phyloP scores from a whole-genome alignment of 1,140 invertebrate genomes.

The Euborellia annulipes region DNA sequence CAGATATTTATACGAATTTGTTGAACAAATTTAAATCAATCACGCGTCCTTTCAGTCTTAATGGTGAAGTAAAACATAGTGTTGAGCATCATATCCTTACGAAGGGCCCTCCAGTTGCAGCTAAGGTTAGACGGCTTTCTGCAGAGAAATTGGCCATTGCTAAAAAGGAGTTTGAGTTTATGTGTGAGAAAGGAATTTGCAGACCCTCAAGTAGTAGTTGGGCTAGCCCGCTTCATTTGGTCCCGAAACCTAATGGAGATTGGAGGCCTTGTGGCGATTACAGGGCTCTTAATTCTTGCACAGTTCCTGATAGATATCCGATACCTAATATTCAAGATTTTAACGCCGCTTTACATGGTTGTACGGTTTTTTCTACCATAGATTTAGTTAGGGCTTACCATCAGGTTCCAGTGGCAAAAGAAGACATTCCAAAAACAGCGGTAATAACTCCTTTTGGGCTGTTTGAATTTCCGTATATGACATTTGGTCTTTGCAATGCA shows the following conservation, averaged over 20 bases:
- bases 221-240: not conserved
- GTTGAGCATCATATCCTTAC: no score
- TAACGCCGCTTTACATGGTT: conserved; percentile 22
- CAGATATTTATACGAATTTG: no score
- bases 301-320: conserved; percentile 26
- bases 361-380: conserved; percentile 27
- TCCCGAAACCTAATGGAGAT: conserved; percentile 23
- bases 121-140: no score
- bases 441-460: conserved; percentile 13
- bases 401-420: conserved; percentile 24
- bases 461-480: conserved; percentile 22
- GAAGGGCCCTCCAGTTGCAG: no score
- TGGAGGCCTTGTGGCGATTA: conserved; percentile 33
- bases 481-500: conserved; percentile 26
- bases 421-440: conserved; percentile 24
- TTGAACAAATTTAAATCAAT: no score
- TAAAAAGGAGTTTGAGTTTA: not conserved
- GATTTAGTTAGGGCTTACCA: conserved; percentile 32
- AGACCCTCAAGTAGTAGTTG: no score
- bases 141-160: no score
- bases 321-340: conserved; percentile 21
- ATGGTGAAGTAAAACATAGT: no score
- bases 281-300: conserved; percentile 27
- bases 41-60: no score
- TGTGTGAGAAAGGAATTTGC: no score